Evolutionary conservation across 1,140 invertebrate genomes (phyloP).

Genomic region (Ridgeia piscesae): DNA sequence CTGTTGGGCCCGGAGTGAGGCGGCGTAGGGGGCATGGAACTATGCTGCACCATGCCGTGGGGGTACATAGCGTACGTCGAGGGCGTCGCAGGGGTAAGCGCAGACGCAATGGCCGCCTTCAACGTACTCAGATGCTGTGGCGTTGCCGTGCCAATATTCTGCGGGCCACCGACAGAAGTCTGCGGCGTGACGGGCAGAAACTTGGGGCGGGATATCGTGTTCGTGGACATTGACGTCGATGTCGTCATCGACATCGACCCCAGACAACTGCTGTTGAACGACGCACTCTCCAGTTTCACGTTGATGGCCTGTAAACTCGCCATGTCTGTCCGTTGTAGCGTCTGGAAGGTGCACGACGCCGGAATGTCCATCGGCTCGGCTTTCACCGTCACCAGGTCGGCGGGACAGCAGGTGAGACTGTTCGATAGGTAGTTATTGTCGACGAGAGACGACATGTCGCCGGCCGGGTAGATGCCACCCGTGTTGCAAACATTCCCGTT

Average conservation of each 20-base stretch:
- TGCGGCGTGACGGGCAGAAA: neutral
- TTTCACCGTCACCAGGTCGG: slow-evolving; percentile 38
- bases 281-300: neutral
- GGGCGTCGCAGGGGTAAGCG: neutral
- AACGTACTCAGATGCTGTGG: neutral
- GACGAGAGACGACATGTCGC: neutral
- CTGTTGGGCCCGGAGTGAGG: slow-evolving; percentile 8
- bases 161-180: neutral
- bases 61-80: neutral
- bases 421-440: neutral
- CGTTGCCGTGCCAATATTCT: neutral
- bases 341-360: neutral
- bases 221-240: neutral
- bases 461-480: neutral
- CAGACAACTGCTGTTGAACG: neutral
- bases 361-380: slow-evolving; percentile 40
- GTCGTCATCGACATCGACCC: neutral
- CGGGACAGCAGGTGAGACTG: slow-evolving; percentile 25
- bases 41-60: neutral
- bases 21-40: slow-evolving; percentile 7
- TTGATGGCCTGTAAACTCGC: neutral
- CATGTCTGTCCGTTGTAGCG: neutral
- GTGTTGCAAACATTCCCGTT: neutral
- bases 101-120: neutral
- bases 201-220: neutral